These are phyloP conservation scores for Linurgus olivaceus DNA, from an alignment of 2,797 vertebrate species.

Conservation along the genomic window DNA sequence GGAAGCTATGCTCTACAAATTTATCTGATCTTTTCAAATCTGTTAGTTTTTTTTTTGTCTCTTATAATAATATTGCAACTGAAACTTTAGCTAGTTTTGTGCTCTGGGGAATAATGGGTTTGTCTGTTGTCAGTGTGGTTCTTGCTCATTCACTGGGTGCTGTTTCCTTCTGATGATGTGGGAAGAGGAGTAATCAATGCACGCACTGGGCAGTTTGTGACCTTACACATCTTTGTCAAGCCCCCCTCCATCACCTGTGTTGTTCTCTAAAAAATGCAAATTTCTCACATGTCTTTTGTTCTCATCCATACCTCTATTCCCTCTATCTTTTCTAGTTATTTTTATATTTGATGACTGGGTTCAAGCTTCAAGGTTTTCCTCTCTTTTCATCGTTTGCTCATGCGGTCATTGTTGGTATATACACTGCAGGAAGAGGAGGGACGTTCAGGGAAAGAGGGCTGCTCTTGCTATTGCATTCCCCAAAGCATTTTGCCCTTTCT, in stretches of 20 bases:
- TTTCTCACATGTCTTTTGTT: background rate
- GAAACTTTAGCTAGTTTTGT: background rate
- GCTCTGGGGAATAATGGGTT: background rate
- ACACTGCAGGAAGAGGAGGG: background rate
- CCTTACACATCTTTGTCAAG: background rate
- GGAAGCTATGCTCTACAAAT: background rate
- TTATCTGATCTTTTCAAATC: background rate
- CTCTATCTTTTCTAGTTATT: background rate
- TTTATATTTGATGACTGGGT: background rate
- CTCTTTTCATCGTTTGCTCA: background rate
- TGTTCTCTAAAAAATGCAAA: background rate
- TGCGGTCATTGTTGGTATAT: background rate
- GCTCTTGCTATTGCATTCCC: background rate
- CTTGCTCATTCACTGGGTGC: background rate
- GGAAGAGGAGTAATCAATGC: background rate
- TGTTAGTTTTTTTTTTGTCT: background rate
- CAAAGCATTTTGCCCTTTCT: background rate
- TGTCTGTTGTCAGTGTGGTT: background rate
- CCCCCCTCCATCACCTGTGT: background rate
- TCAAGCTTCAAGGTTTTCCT: background rate
- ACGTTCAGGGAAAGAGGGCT: rapidly evolving
- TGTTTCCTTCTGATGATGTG: background rate
- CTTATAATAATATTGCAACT: background rate
- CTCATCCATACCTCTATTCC: background rate
- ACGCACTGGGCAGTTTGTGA: background rate